Evolutionary conservation across 2,113 vertebrate genomes (phyloP).

Genomic region (Amphiprion ocellaris): DNA sequence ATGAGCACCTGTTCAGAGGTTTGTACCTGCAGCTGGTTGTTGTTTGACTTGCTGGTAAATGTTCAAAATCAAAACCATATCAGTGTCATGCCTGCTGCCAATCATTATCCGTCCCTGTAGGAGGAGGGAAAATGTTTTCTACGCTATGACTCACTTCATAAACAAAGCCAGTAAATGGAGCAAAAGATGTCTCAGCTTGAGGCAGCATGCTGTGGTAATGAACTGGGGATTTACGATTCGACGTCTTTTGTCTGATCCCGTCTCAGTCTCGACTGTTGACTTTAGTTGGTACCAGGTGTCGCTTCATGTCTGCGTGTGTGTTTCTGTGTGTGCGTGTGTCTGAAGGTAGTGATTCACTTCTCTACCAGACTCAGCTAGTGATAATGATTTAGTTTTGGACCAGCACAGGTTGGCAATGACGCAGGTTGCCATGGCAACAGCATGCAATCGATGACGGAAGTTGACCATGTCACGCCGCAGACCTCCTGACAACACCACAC

Average conservation of each 20-base stretch:
- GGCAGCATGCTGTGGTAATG: conserved; percentile 42
- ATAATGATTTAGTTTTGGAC: conserved; percentile 78
- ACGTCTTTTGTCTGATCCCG: conserved; percentile 55
- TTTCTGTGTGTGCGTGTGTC: conserved; percentile 1
- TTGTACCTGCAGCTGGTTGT: conserved; percentile 28
- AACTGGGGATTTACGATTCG: conserved; percentile 46
- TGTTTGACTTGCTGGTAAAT: conserved; percentile 31
- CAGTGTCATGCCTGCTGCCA: conserved; percentile 55
- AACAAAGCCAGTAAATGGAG: conserved; percentile 54
- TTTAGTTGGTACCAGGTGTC: conserved; percentile 46
- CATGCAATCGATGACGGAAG: conserved; percentile 64
- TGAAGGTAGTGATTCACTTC: conserved; percentile 71
- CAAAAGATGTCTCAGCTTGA: conserved; percentile 30
- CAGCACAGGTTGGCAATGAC: conserved; percentile 68
- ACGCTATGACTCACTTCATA: conserved; percentile 60
- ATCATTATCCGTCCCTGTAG: conserved; percentile 29
- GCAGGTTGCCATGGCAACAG: conserved; percentile 74
- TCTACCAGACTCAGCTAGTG: conserved; percentile 56
- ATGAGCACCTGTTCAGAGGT: conserved; percentile 10
- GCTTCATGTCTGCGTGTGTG: neutral
- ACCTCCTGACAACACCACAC: conserved; percentile 43
- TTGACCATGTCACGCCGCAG: conserved; percentile 50
- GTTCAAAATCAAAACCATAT: conserved; percentile 26
- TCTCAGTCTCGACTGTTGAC: conserved; percentile 35
- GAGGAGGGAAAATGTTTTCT: conserved; percentile 30